A percentile compares a stretch with the other conserved stretches of the same genome.
phyloP scores from a whole-genome alignment of 2,888 invertebrate species.

The Drosophila atroscutellata region DNA sequence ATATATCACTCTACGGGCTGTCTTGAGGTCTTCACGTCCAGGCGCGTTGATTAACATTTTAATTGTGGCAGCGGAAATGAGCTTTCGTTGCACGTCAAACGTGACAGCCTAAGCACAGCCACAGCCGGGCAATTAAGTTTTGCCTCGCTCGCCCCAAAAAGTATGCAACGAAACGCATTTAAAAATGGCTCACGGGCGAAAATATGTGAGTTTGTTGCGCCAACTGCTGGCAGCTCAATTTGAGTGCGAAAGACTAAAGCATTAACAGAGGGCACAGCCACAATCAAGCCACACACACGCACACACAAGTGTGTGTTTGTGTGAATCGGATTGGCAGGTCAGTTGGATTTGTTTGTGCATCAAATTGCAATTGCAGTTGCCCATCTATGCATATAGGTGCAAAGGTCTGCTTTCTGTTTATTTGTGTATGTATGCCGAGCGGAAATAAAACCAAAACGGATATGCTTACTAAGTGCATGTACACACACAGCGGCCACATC shows the following conservation, averaged over 20 bases:
- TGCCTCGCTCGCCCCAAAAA: slow-evolving; percentile 18
- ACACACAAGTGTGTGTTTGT: slow-evolving; percentile 4
- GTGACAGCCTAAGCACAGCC: slow-evolving; percentile 43
- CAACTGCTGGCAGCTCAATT: slow-evolving; percentile 53
- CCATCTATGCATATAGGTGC: slow-evolving; percentile 48
- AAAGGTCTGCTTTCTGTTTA: slow-evolving; percentile 15
- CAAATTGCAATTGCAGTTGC: slow-evolving; percentile 72
- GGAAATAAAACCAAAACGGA: slow-evolving; percentile 80
- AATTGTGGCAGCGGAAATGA: slow-evolving; percentile 74
- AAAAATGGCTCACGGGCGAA: slow-evolving; percentile 43
- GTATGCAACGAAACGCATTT: slow-evolving; percentile 45
- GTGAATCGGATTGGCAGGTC: slow-evolving; percentile 42
- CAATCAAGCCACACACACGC: slow-evolving; percentile 18
- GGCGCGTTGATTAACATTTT: slow-evolving; percentile 69
- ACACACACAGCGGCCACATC: slow-evolving; percentile 69
- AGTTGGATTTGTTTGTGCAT: slow-evolving; percentile 72
- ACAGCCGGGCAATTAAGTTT: slow-evolving; percentile 52
- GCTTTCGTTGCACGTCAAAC: slow-evolving; percentile 59
- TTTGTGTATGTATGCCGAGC: slow-evolving; percentile 43
- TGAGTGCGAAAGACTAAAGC: slow-evolving; percentile 51
- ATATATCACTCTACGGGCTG: slow-evolving; percentile 14
- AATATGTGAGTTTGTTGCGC: slow-evolving; percentile 40
- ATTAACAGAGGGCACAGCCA: slow-evolving; percentile 45
- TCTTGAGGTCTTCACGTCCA: slow-evolving; percentile 25
- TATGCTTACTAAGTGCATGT: slow-evolving; percentile 75